Evolutionary conservation across 2,797 vertebrate genomes (phyloP), one percentile per base, ranked within the genome.

Genomic region (Centroberyx gerrardi): DNA sequence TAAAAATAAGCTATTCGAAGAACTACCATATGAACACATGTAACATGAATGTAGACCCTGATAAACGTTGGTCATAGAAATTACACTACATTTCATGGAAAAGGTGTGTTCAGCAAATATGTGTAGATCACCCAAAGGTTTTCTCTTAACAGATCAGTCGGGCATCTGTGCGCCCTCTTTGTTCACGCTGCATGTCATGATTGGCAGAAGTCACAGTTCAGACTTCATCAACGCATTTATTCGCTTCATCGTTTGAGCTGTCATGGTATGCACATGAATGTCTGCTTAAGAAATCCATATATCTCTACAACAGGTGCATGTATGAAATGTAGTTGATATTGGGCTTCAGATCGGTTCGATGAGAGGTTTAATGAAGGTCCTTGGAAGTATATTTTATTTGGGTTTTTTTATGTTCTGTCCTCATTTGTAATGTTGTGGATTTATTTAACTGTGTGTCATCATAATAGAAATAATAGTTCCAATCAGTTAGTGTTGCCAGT

Each of bases 301-400:
- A 29, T 66, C 18, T 66, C 27, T 55, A 48, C 54, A 42, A 36
- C 49, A 2, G 66, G 54, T 63, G 66, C 72, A 74, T 64, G 72
- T 58, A 9, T 10, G 5, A 53, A 51, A 10, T 48, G 27, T 55
- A 31, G 13, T 53, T 46, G 22, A 33, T 14, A 44, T 4, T 17
- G 15, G 22, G 27, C 17, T 59, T 48, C 38, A 42, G 33, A 67
- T 14, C 10, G 27, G 55, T 17, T 27, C 12, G 12, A 33, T 68
- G 17, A 27, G 28, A 15, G 3, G 29, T 13, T 54, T 12, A 54
- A 9, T 36, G 72, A 67, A 67, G 72, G 27, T 12, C 36, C 2
- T 5, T 36, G 6, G 38, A 38, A 44, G 53, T 18, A 3, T 3
- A 13, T 40, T 38, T 31, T 54, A 46, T 72, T 68, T 72, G n/a